phyloP scores from a whole-genome alignment of 1,140 invertebrate genomes.

The Drosophila pachea region DNA sequence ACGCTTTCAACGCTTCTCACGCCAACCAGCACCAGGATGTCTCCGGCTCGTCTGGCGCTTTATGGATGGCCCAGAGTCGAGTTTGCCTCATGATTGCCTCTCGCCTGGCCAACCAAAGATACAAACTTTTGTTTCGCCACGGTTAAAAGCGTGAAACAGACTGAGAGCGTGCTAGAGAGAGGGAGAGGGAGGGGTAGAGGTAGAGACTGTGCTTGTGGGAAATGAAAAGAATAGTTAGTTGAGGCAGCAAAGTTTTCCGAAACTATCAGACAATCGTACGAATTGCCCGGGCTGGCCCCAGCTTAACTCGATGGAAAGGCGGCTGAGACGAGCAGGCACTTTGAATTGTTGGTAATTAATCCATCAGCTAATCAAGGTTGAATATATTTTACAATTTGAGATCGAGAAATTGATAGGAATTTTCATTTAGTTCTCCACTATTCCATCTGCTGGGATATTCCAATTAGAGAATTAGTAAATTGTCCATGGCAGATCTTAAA shows the following conservation, averaged over 20 bases:
- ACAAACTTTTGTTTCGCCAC: conserved; percentile 39
- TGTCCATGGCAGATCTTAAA: neutral
- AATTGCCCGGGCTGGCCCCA: conserved; percentile 23
- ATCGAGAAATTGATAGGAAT: no score
- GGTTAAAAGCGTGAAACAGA: conserved; percentile 7
- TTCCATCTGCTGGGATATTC: no score
- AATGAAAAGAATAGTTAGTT: conserved; percentile 37
- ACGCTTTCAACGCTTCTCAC: conserved; percentile 71
- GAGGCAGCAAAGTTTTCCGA: conserved; percentile 51
- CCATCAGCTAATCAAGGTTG: neutral
- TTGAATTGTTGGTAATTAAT: neutral
- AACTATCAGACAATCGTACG: conserved; percentile 30
- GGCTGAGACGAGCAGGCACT: neutral
- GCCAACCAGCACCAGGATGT: conserved; percentile 45
- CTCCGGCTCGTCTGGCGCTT: conserved; percentile 40
- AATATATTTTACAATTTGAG: no score
- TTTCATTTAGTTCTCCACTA: no score
- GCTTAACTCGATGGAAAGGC: conserved; percentile 22
- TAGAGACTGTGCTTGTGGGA: no score
- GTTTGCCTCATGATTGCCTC: neutral
- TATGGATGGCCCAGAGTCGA: conserved; percentile 34
- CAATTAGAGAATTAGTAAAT: neutral
- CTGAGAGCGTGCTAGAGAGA: no score
- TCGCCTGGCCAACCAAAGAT: neutral
- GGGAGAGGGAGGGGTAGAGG: no score